A percentile compares a stretch with the other conserved stretches of the same genome.
Conservation (phyloP, 2,113 vertebrate species). For the Herpetotheres cachinnans region DNA sequence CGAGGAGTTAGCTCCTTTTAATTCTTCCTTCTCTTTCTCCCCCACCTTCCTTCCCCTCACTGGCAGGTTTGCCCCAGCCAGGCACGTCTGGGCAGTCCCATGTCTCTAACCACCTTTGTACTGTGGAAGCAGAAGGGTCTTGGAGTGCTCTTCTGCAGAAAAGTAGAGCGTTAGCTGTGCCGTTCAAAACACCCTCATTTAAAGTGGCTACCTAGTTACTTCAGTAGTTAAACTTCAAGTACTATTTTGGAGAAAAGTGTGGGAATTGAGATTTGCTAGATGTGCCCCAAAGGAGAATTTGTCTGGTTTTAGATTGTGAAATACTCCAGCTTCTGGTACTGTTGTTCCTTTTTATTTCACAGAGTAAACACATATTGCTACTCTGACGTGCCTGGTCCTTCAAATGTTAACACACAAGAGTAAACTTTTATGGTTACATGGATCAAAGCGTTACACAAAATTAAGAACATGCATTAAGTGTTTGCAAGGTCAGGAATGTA, state of each 20-base stretch:
- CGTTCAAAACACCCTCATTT: background rate
- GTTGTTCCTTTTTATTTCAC: constrained; percentile 41
- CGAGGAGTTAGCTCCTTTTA: background rate
- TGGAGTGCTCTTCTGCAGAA: background rate
- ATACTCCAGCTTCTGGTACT: constrained; percentile 39
- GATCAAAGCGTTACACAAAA: constrained; percentile 49
- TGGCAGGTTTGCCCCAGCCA: background rate
- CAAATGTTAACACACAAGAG: constrained; percentile 34
- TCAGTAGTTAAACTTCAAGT: background rate
- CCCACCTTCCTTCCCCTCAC: background rate
- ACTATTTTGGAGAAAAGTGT: background rate
- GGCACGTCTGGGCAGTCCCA: background rate
- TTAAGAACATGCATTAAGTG: constrained; percentile 32
- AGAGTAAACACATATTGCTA: constrained; percentile 44
- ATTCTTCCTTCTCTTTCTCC: background rate
- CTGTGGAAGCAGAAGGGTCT: background rate
- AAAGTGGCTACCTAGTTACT: background rate
- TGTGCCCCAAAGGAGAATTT: constrained; percentile 39
- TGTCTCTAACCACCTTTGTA: background rate
- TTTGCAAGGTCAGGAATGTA: constrained; percentile 4
- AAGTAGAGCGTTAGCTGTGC: background rate
- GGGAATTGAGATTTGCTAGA: constrained; percentile 30
- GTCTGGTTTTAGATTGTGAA: constrained; percentile 35
- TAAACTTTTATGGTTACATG: constrained; percentile 16
- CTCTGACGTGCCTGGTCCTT: background rate